phyloP scores from a whole-genome alignment of 1,140 invertebrate genomes.

The Neodiprion virginianus region DNA sequence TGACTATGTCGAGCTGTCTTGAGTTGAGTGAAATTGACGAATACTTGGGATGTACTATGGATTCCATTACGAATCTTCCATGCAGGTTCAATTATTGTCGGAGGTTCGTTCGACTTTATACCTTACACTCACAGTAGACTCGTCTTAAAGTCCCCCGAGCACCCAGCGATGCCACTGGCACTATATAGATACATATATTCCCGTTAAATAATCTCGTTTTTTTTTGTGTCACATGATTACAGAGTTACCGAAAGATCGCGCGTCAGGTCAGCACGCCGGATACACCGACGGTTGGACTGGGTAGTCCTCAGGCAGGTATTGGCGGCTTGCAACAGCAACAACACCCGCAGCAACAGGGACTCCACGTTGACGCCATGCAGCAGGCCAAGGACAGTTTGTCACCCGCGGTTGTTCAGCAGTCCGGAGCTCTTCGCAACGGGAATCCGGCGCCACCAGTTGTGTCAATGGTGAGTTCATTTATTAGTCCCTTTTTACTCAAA shows the following conservation, averaged over 20 bases:
- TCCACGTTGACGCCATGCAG: constrained; percentile 59
- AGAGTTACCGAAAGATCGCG: constrained; percentile 60
- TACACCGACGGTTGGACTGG: constrained; percentile 56
- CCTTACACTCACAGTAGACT: no score
- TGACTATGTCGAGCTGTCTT: no score
- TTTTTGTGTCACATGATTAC: constrained; percentile 29
- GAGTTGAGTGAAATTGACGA: no score
- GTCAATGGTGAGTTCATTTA: constrained; percentile 52
- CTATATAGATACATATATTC: no score
- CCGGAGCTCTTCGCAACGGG: constrained; percentile 55
- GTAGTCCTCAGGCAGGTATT: constrained; percentile 57
- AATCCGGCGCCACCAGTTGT: constrained; percentile 58
- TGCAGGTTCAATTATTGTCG: no score
- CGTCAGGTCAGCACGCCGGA: constrained; percentile 60
- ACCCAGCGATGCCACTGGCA: no score
- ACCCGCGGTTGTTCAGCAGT: constrained; percentile 54
- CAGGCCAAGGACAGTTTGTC: constrained; percentile 59
- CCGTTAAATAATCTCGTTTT: background rate
- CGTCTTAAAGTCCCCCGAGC: no score
- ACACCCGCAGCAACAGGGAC: constrained; percentile 37
- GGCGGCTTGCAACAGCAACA: constrained; percentile 52
- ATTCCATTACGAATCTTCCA: no score
- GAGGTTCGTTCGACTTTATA: no score
- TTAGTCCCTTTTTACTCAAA: no score
- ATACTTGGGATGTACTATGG: no score